Percentiles rank a stretch among this genome's conserved stretches.
Evolutionary conservation across 2,113 vertebrate genomes (phyloP).

Genomic region (Chaenogobius annularis): DNA sequence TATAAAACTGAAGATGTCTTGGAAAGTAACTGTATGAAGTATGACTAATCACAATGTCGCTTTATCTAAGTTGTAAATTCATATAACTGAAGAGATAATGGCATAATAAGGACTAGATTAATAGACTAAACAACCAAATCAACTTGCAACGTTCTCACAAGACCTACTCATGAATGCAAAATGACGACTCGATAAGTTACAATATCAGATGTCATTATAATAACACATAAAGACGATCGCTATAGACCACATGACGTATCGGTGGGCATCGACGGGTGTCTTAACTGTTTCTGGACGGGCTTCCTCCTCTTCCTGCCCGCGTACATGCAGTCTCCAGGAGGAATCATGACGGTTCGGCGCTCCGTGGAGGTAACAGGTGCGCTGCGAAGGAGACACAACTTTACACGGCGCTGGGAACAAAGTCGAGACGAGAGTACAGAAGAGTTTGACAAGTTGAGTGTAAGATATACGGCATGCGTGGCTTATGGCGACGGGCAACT

Average conservation of each 20-base stretch:
- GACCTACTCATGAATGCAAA: too few species aligned
- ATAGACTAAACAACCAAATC: neutral
- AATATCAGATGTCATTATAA: too few species aligned
- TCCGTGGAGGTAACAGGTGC: constrained; percentile 80
- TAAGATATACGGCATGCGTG: neutral
- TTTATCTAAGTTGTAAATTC: neutral
- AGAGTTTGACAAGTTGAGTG: neutral
- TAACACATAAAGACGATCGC: neutral
- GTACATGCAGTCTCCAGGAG: constrained; percentile 91
- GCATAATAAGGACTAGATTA: neutral
- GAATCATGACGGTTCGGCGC: constrained; percentile 84
- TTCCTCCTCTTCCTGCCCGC: constrained; percentile 94
- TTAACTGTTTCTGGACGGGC: constrained; percentile 95
- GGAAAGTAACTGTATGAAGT: too few species aligned
- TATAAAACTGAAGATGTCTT: neutral
- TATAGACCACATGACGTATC: neutral
- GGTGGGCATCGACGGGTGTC: constrained; percentile 32
- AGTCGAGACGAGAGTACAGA: neutral
- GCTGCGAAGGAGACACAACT: constrained; percentile 53
- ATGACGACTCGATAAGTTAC: too few species aligned
- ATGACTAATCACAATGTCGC: neutral
- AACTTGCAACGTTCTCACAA: too few species aligned
- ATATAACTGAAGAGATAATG: too few species aligned
- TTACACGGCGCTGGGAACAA: constrained; percentile 10
- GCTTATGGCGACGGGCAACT: neutral